Evolutionary conservation across 2,797 vertebrate species (phyloP).

Genomic region (Chaetodon trifasciatus): DNA sequence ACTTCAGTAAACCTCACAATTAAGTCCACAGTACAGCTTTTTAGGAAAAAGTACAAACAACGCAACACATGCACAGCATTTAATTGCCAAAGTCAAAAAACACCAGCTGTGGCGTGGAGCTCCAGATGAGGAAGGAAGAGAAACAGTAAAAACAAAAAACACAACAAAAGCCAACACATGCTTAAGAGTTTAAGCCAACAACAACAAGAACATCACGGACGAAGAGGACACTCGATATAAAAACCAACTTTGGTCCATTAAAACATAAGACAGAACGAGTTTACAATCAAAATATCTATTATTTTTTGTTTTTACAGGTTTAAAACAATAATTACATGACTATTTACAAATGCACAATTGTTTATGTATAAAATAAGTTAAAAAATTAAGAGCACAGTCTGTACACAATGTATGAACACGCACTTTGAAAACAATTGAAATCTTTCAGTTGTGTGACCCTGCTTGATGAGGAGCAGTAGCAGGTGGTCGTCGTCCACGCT

Average conservation of each 20-base stretch:
- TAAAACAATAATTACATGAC: conserved; percentile 98
- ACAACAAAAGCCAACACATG: conserved; percentile 88
- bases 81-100: conserved; percentile 86
- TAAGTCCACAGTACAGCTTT: conserved; percentile 84
- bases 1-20: conserved; percentile 87
- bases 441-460: conserved; percentile 71
- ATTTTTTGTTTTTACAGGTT: conserved; percentile 93
- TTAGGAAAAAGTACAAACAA: conserved; percentile 86
- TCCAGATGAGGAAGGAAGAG: conserved; percentile 79
- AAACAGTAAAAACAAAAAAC: conserved; percentile 55
- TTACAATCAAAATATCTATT: conserved; percentile 98
- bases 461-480: conserved; percentile 53
- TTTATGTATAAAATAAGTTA: conserved; percentile 99
- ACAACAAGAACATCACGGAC: conserved; percentile 84
- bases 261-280: conserved; percentile 93
- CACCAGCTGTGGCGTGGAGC: conserved; percentile 87
- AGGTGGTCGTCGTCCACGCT: conserved; percentile 23
- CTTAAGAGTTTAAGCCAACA: conserved; percentile 88
- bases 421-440: conserved; percentile 77
- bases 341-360: conserved; percentile 99
- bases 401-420: conserved; percentile 87
- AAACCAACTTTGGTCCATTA: conserved; percentile 99
- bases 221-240: conserved; percentile 86
- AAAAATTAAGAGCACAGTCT: conserved; percentile 90
- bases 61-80: conserved; percentile 94